Base-by-base conservation (phyloP, 1,140 invertebrate genomes). In the Hirudo medicinalis region DNA sequence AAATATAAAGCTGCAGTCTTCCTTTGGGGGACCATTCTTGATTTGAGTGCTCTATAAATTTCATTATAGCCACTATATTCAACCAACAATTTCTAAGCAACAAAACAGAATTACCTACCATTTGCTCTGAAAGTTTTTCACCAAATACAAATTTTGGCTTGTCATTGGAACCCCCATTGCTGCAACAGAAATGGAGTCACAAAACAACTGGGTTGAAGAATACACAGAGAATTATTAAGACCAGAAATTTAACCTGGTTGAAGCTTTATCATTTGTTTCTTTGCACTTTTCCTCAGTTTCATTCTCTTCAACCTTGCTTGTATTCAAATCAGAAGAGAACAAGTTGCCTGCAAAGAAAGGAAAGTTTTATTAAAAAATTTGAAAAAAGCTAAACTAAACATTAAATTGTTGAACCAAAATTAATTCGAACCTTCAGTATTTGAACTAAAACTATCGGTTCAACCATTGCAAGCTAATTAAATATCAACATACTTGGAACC, bases 1-100 rank as follows among this genome's bases (percentile, higher is more conserved):
- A 82, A 94, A 94, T 8, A 94, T 88, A 85, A 92, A 93, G 63
- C 86, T 63, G 29, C 86, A 68, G 4, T 40, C 63, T 36, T 40
- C 29, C 63, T 67, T 29, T 67, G 17, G 19, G 9, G 54, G 36
- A 54, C 36, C 19, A 54, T 54, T 54, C 22, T 54, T 70, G n/a
- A 53, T 15, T 19, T 49, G 20, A 54, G 29, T 63, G 19, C 57
- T 20, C 71, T 71, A 40, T 43, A 43, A 29, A 11, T 57, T 27
- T 22, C 29, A 29, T 17, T 36, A 66, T 53, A 40, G 25, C 15
- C 29, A 20, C 49, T 20, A 19, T 49, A 2, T 49, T 49, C 20
- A 22, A 63, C 20, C 29, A 22, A 13, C 13, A 63, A 22, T 32
- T 25, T 32, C 19, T 22, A 63, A 63, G 19, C 2, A 25, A n/a